Percentiles rank a stretch among this genome's conserved stretches.
Conservation (phyloP, 2,797 vertebrate genomes). For the Dryobates pubescens region DNA sequence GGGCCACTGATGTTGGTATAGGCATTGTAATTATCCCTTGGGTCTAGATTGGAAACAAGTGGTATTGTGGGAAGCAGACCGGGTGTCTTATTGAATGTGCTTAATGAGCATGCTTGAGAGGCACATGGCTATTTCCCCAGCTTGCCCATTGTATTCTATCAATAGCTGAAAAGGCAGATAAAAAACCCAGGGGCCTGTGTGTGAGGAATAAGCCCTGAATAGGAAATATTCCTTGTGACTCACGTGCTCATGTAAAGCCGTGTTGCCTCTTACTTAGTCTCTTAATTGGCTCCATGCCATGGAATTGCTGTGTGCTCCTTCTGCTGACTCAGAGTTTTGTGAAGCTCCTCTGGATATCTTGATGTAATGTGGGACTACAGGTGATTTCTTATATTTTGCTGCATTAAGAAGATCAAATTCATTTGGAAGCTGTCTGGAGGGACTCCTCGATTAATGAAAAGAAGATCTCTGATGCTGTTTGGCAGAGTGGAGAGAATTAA, state of each 20-base stretch:
- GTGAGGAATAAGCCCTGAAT: not conserved
- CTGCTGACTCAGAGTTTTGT: not conserved
- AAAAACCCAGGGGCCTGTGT: not conserved
- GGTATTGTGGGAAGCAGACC: not conserved
- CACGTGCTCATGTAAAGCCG: not conserved
- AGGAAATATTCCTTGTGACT: not conserved
- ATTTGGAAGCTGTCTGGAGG: not conserved
- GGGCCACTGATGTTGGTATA: fast-evolving
- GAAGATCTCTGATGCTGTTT: not conserved
- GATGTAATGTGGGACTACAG: not conserved
- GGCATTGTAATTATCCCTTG: not conserved
- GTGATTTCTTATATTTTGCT: not conserved
- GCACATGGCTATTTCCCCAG: not conserved
- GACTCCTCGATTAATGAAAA: not conserved
- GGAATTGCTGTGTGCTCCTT: not conserved
- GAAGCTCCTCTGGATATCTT: not conserved
- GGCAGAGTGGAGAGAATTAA: not conserved
- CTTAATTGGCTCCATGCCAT: not conserved
- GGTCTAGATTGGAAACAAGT: not conserved
- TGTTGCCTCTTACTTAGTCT: not conserved
- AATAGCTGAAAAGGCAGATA: not conserved
- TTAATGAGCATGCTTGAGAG: fast-evolving
- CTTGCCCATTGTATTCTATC: not conserved
- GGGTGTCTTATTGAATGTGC: fast-evolving
- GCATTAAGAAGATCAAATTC: not conserved